These are phyloP conservation scores for Phaethornis superciliosus DNA, from an alignment of 2,113 vertebrate species.

Conservation along the genomic window DNA sequence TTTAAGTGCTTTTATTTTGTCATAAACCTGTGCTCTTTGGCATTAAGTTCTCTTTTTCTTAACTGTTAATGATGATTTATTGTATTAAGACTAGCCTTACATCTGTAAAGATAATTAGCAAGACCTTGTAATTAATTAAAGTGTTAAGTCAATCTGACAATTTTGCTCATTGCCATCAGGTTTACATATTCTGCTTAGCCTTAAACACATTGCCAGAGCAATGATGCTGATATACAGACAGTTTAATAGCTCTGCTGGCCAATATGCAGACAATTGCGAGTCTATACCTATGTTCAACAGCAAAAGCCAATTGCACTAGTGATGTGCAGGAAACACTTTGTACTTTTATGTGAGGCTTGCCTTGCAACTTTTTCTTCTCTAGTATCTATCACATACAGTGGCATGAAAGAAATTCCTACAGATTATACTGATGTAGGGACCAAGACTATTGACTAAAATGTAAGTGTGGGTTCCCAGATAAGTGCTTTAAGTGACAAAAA, in stretches of 20 bases:
- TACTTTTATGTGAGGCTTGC: background rate
- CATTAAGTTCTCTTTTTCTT: background rate
- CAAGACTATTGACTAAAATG: background rate
- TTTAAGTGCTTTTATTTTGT: background rate
- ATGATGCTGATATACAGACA: background rate
- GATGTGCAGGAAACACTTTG: background rate
- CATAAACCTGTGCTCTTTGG: background rate
- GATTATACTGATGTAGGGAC: background rate
- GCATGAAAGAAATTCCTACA: background rate
- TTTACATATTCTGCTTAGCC: background rate
- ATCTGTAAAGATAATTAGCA: background rate
- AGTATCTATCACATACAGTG: background rate
- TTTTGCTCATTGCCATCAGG: background rate
- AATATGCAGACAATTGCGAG: background rate
- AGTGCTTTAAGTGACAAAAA: background rate
- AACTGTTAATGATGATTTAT: background rate
- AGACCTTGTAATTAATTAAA: background rate
- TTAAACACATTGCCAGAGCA: background rate
- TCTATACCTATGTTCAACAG: background rate
- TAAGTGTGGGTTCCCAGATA: background rate
- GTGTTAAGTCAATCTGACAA: background rate
- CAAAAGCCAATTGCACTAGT: background rate
- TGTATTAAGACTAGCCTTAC: background rate
- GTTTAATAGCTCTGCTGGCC: conserved; percentile 28
- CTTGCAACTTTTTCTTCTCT: background rate